A percentile compares a stretch with the other conserved stretches of the same genome.
These are phyloP conservation scores for Spilarctia lutea DNA, from an alignment of 2,888 invertebrate species.

Conservation along the genomic window DNA sequence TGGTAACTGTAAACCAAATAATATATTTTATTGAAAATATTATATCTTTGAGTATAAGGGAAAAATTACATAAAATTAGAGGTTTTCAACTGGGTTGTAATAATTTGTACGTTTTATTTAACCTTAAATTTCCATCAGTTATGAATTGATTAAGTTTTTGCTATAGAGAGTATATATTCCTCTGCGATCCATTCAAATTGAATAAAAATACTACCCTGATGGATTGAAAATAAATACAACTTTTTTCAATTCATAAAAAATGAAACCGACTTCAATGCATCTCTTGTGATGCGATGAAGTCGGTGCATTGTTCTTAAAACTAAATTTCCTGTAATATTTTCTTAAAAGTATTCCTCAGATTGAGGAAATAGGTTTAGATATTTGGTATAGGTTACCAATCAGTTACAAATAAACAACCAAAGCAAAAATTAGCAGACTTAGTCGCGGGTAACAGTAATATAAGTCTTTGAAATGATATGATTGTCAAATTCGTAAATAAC, in stretches of 20 bases:
- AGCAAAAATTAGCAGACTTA: background rate
- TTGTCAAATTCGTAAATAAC: background rate
- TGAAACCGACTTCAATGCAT: too few species aligned
- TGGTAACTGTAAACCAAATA: background rate
- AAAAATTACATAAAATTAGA: background rate
- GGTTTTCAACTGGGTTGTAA: background rate
- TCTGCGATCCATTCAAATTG: too few species aligned
- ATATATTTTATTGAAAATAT: background rate
- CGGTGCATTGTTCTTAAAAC: background rate
- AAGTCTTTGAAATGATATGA: background rate
- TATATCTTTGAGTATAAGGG: background rate
- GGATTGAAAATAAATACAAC: too few species aligned
- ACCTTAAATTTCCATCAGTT: background rate
- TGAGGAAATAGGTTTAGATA: background rate
- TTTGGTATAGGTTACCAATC: background rate
- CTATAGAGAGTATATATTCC: too few species aligned
- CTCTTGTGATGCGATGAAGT: background rate
- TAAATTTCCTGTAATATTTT: background rate
- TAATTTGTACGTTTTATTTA: too few species aligned
- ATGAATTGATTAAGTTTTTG: background rate
- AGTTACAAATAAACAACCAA: background rate
- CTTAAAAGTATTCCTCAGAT: background rate
- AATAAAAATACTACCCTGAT: background rate
- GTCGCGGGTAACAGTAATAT: background rate
- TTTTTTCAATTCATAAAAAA: too few species aligned